Conservation (phyloP, 1,140 invertebrate genomes). For the Ostrea edulis region DNA sequence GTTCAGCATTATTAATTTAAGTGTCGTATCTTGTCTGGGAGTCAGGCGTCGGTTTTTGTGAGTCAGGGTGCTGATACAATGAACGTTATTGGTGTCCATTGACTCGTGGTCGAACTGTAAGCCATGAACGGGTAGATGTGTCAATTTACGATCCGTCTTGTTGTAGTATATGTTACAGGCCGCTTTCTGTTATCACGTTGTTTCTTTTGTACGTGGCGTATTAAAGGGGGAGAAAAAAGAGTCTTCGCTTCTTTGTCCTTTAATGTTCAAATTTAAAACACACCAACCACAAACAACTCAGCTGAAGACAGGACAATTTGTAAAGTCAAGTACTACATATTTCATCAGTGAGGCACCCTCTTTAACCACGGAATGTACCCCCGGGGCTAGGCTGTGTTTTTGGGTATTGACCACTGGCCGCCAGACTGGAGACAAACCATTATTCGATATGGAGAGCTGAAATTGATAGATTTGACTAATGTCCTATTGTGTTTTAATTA, state of each 20-base stretch:
- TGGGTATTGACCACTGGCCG: background rate
- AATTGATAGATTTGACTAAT: slow-evolving; percentile 36
- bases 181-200: background rate
- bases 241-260: background rate
- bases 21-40: background rate
- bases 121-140: slow-evolving; percentile 7
- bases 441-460: slow-evolving; percentile 15
- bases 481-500: slow-evolving; percentile 14
- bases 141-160: background rate
- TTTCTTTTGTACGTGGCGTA: background rate
- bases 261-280: background rate
- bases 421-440: background rate
- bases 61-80: slow-evolving; percentile 4
- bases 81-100: background rate
- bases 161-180: background rate
- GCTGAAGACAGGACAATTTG: background rate
- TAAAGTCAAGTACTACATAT: slow-evolving; percentile 25
- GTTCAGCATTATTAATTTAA: slow-evolving; percentile 1
- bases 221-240: background rate
- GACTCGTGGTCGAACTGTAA: slow-evolving; percentile 25
- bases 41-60: background rate
- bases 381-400: background rate
- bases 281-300: background rate
- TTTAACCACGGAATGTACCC: slow-evolving; percentile 5
- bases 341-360: slow-evolving; percentile 16